Percentiles rank a stretch among this genome's conserved stretches.
Conservation (phyloP, 2,113 vertebrate genomes). For the Anoura caudifer region DNA sequence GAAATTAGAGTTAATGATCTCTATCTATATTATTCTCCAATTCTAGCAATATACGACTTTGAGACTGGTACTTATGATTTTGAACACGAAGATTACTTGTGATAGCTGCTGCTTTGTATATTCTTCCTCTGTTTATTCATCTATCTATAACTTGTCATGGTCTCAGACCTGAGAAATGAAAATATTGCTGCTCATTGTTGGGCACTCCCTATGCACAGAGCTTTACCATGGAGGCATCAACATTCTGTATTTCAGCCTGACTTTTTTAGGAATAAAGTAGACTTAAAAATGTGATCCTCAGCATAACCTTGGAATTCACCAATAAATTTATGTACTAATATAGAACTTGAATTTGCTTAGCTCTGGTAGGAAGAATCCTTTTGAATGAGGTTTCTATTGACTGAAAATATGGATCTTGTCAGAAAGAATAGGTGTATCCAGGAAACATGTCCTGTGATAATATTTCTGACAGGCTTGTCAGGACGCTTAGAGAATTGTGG, state of each 20-base stretch:
- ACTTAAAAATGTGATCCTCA: constrained; percentile 33
- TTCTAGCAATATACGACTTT: background rate
- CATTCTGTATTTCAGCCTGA: background rate
- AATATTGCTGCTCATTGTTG: background rate
- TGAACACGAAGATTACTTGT: background rate
- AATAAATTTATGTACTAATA: constrained; percentile 32
- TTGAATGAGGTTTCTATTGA: constrained; percentile 55
- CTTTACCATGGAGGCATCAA: background rate
- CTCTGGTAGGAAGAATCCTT: constrained; percentile 10
- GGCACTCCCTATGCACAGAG: background rate
- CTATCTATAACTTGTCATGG: background rate
- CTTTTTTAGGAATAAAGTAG: constrained; percentile 21
- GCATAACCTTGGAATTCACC: constrained; percentile 28
- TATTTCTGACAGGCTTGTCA: constrained; percentile 25
- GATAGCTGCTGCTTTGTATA: background rate
- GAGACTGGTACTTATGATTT: background rate
- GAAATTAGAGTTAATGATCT: background rate
- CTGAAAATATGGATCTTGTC: constrained; percentile 66
- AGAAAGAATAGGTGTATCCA: constrained; percentile 51
- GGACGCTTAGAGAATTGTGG: background rate
- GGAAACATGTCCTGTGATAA: constrained; percentile 23
- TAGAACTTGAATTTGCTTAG: constrained; percentile 50
- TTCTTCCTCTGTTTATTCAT: background rate
- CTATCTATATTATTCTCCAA: background rate
- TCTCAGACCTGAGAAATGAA: background rate